Base-by-base conservation (phyloP, 2,888 invertebrate genomes). In the Drosophila borealis region DNA sequence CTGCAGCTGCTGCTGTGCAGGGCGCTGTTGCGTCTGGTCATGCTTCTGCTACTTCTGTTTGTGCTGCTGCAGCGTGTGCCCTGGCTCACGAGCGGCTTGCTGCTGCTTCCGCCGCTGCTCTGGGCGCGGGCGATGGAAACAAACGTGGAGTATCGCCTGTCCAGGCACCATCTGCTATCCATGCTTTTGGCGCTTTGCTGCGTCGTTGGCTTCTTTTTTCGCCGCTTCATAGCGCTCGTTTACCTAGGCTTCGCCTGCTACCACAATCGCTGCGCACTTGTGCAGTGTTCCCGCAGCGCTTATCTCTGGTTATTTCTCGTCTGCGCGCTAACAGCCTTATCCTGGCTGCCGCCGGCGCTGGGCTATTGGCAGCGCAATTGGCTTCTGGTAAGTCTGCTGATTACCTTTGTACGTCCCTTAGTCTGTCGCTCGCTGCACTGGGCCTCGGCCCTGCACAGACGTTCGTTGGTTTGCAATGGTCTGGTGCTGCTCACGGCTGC, bases 251-350 rank as follows among this genome's bases (percentile, higher is more conserved):
- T 90, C 37, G 70, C 70, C 11, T 25, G 78, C 9, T 68, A 74
- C 2, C 78, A 82, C 13, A 89, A 85, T 65, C 66, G 74, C 10
- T 11, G 21, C 3, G 63, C 64, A 8, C 51, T 89, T 1, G 6
- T 37, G 0, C 41, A 19, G 0, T 67, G 78, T 88, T 68, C 91
- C 39, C 3, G 50, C 34, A 42, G 80, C 34, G 90, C 93, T n/a
- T 80, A 67, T 21, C 4, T 81, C 10, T 94, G 94, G 94, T 78
- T 93, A 3, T 29, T 90, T 0, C 90, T 93, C 36, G 93, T 93
- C 59, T 54, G 95, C 4, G 68, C 93, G 10, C 92, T 97, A 36
- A 94, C 95, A 36, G 89, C 95, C 36, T 97, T 98, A 91, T 97
- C 98, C 5, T 93, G 96, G 66, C 93, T 97, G 95, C 97, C 54